Conservation (phyloP, 2,888 invertebrate genomes). For the Bombyx huttoni region DNA sequence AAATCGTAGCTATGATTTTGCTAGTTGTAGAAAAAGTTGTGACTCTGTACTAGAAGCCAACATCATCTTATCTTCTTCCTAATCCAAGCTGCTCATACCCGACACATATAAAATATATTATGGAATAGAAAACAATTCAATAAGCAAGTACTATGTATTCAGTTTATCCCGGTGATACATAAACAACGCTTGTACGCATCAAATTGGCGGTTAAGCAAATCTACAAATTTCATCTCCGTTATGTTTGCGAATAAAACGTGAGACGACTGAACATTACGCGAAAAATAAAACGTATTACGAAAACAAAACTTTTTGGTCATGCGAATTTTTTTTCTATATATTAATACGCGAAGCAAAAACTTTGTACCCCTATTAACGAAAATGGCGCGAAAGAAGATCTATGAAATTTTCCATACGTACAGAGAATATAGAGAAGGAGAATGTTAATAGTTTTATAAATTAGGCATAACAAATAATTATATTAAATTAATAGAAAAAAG, state of each 20-base stretch:
- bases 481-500: too few relatives aligned
- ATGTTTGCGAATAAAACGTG: slow-evolving; percentile 21
- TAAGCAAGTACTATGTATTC: slow-evolving; percentile 2
- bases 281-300: neutral
- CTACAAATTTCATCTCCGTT: slow-evolving; percentile 23
- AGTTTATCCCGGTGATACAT: neutral
- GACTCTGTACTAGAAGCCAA: neutral
- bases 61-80: neutral
- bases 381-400: too few relatives aligned
- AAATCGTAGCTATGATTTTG: neutral
- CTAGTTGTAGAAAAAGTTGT: slow-evolving; percentile 1
- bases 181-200: slow-evolving; percentile 12
- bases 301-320: neutral
- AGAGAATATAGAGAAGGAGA: too few relatives aligned
- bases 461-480: too few relatives aligned
- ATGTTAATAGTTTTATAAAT: too few relatives aligned
- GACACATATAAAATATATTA: too few relatives aligned
- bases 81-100: too few relatives aligned
- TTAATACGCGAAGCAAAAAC: too few relatives aligned
- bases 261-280: slow-evolving; percentile 15
- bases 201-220: slow-evolving; percentile 19
- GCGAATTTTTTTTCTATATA: too few relatives aligned
- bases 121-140: neutral
- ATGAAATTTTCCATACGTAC: too few relatives aligned
- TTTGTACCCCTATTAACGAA: too few relatives aligned